Evolutionary conservation across 1,140 invertebrate genomes (phyloP).

Genomic region (Diprion similis): DNA sequence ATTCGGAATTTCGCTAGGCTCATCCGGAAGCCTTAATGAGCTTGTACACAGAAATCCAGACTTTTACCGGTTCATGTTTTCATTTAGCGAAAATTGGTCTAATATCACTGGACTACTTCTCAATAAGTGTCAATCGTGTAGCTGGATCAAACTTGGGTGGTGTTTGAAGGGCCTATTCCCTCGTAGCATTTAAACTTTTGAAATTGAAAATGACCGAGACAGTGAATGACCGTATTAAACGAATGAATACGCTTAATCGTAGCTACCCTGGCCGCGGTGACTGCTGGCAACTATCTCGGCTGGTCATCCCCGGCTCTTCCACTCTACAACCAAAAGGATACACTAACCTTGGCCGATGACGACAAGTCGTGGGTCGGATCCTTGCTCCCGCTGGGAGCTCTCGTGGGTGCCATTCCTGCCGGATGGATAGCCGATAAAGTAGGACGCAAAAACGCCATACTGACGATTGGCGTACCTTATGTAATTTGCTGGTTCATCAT

Average conservation of each 20-base stretch:
- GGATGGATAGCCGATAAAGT: constrained; percentile 69
- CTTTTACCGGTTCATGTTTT: no score
- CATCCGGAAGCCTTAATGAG: no score
- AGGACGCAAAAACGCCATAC: constrained; percentile 69
- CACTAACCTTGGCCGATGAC: constrained; percentile 27
- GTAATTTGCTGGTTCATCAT: constrained; percentile 69
- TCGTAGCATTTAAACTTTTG: background rate
- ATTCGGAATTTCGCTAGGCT: no score
- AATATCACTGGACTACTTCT: constrained; percentile 54
- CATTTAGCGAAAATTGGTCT: no score
- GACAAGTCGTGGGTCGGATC: constrained; percentile 66
- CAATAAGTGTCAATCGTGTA: no score
- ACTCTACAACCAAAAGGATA: constrained; percentile 32
- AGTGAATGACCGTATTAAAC: constrained; percentile 13
- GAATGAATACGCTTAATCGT: constrained; percentile 30
- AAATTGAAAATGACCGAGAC: constrained; percentile 12
- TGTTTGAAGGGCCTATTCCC: no score
- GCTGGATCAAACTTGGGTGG: no score
- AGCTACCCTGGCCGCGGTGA: constrained; percentile 66
- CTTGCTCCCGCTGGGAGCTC: constrained; percentile 64
- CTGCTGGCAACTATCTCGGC: constrained; percentile 62
- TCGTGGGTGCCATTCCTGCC: constrained; percentile 64
- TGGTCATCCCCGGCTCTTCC: constrained; percentile 67
- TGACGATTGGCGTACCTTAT: constrained; percentile 65
- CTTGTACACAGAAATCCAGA: no score